These are phyloP conservation scores for Philotrypesis tridentata DNA, from an alignment of 1,140 invertebrate genomes.

Conservation along the genomic window DNA sequence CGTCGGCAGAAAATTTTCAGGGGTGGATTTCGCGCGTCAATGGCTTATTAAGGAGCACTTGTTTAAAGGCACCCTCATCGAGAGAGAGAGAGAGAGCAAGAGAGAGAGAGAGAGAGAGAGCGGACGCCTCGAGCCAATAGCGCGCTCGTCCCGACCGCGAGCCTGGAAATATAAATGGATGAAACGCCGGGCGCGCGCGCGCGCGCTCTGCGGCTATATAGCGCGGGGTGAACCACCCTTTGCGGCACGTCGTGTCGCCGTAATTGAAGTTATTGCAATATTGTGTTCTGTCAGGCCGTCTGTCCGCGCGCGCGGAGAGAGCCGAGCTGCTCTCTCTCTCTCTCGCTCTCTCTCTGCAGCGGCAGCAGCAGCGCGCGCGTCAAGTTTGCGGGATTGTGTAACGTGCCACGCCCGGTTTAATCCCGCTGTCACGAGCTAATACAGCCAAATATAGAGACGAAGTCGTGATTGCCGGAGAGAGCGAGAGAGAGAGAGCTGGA, in stretches of 20 bases:
- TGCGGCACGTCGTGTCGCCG: constrained; percentile 65
- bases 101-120: constrained; percentile 52
- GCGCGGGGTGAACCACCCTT: constrained; percentile 56
- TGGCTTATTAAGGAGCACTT: constrained; percentile 75
- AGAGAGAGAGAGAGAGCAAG: constrained; percentile 52
- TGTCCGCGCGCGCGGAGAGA: constrained; percentile 52
- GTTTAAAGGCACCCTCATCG: constrained; percentile 72
- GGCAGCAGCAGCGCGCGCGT: constrained; percentile 50
- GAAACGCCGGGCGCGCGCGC: constrained; percentile 49
- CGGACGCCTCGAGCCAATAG: constrained; percentile 64
- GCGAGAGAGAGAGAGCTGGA: not conserved
- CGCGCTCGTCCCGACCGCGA: not conserved
- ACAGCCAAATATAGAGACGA: constrained; percentile 56
- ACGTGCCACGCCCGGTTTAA: constrained; percentile 64
- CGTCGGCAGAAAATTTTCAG: constrained; percentile 61
- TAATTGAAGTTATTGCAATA: constrained; percentile 75
- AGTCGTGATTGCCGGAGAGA: constrained; percentile 18
- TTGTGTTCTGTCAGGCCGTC: constrained; percentile 71
- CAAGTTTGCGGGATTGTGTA: constrained; percentile 64
- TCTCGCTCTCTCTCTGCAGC: no score
- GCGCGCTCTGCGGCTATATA: not conserved
- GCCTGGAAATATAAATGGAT: constrained; percentile 65
- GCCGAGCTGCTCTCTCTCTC: no score
- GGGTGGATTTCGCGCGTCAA: constrained; percentile 69
- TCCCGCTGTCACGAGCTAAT: constrained; percentile 64